These are phyloP conservation scores for Acanthisitta chloris DNA, from an alignment of 2,113 vertebrate species.

Conservation along the genomic window DNA sequence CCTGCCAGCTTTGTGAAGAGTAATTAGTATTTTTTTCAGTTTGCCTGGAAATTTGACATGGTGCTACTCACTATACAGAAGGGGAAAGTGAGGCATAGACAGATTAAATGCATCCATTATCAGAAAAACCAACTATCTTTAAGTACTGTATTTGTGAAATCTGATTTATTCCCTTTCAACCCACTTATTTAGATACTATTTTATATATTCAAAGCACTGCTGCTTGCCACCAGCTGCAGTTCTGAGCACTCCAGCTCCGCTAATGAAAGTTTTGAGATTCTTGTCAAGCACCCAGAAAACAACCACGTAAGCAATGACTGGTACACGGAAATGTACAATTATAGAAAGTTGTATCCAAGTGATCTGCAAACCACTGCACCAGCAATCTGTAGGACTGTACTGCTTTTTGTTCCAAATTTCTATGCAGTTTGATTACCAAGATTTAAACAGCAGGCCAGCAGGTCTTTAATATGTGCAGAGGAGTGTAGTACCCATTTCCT, in stretches of 20 bases:
- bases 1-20: not conserved
- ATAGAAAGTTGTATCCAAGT: not conserved
- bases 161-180: not conserved
- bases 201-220: not conserved
- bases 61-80: not conserved
- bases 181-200: not conserved
- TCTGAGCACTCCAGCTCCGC: not conserved
- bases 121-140: not conserved
- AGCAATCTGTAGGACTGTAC: no score
- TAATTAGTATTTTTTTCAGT: not conserved
- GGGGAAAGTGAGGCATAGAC: not conserved
- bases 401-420: not conserved
- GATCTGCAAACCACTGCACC: not conserved
- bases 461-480: not conserved
- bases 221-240: not conserved
- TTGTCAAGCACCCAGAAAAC: not conserved
- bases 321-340: not conserved
- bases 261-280: not conserved
- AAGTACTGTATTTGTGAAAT: not conserved
- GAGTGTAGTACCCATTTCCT: not conserved
- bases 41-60: not conserved
- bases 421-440: not conserved
- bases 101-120: not conserved
- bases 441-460: not conserved
- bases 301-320: rapidly evolving